These are phyloP conservation scores for Salvelinus alpinus DNA, from an alignment of 2,113 vertebrate genomes.

Conservation along the genomic window DNA sequence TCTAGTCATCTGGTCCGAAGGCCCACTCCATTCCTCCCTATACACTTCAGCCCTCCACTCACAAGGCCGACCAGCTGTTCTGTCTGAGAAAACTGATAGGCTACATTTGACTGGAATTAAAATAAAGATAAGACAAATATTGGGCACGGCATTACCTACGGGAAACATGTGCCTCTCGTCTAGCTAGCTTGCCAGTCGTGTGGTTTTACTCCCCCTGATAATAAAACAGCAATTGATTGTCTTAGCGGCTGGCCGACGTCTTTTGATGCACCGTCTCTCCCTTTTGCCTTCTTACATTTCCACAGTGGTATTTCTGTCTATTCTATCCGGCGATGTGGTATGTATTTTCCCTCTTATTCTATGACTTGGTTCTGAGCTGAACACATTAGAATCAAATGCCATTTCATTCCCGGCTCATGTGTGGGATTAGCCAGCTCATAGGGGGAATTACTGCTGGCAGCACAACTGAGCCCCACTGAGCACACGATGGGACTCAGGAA, in stretches of 20 bases:
- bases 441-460: slow-evolving; percentile 1
- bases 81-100: background rate
- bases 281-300: background rate
- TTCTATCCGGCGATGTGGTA: background rate
- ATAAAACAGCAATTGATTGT: slow-evolving; percentile 3
- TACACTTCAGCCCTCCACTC: background rate
- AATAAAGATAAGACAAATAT: slow-evolving; percentile 3
- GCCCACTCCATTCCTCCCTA: background rate
- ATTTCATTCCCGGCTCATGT: slow-evolving; percentile 7
- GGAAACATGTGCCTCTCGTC: slow-evolving; percentile 1
- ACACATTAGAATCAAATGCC: background rate
- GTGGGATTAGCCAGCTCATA: slow-evolving; percentile 2
- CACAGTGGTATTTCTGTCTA: background rate
- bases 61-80: background rate
- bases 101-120: background rate
- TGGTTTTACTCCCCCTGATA: background rate
- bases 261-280: background rate
- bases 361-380: background rate
- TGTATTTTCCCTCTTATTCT: background rate
- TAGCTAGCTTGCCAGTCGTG: background rate
- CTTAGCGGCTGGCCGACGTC: background rate
- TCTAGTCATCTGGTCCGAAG: background rate
- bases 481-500: background rate
- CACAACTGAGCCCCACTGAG: background rate
- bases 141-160: background rate